phyloP scores from a whole-genome alignment of 1,140 invertebrate genomes.

The Anadara kagoshimensis region DNA sequence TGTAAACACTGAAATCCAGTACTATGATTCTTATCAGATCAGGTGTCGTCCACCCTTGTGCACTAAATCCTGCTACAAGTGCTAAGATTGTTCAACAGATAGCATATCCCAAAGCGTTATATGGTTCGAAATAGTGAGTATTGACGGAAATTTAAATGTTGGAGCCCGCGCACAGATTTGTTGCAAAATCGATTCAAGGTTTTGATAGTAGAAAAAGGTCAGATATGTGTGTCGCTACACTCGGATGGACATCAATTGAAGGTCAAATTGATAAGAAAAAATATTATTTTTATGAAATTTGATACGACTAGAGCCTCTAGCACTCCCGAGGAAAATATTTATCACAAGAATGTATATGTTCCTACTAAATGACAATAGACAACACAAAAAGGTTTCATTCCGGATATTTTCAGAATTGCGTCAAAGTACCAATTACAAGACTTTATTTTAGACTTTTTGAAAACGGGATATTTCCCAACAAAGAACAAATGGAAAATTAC shows the following conservation, averaged over 20 bases:
- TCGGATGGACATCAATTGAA: slow-evolving; percentile 7
- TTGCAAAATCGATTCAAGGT: slow-evolving; percentile 11
- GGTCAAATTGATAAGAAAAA: background rate
- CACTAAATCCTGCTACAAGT: background rate
- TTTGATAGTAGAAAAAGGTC: background rate
- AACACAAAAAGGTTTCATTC: background rate
- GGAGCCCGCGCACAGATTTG: slow-evolving; percentile 2
- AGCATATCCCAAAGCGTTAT: background rate
- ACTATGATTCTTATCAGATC: background rate
- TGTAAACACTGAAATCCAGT: background rate
- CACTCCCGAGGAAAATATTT: background rate
- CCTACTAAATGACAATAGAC: background rate
- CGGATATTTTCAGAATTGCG: background rate
- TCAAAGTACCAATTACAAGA: no score
- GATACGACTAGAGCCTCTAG: background rate
- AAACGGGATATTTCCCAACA: no score
- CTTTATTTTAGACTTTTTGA: no score
- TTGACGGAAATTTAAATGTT: slow-evolving; percentile 1
- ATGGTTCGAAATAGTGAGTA: slow-evolving; percentile 10
- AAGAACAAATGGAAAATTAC: no score
- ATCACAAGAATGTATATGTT: no score
- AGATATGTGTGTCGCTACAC: background rate
- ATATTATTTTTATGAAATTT: background rate
- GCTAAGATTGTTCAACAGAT: no score
- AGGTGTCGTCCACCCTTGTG: background rate